These are phyloP conservation scores for Anolis apletophallus DNA, from an alignment of 2,797 vertebrate species.

Conservation along the genomic window DNA sequence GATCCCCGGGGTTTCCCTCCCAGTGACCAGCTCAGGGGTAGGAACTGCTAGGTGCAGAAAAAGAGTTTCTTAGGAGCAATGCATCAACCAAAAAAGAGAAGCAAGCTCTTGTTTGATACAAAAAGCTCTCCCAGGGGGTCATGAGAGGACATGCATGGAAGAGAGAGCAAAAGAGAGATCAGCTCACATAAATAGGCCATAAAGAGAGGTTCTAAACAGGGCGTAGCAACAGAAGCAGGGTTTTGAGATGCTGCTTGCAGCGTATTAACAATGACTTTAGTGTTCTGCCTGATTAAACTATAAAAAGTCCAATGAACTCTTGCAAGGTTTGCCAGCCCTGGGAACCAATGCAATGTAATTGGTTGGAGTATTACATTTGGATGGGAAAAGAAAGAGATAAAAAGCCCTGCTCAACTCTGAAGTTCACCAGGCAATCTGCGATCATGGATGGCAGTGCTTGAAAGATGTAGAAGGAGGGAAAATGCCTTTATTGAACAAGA, in stretches of 20 bases:
- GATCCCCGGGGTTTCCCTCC: no score
- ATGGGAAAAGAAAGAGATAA: background rate
- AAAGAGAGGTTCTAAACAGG: background rate
- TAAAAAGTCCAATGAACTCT: background rate
- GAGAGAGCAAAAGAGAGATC: background rate
- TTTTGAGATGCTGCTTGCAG: background rate
- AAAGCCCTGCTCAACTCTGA: background rate
- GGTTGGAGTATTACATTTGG: background rate
- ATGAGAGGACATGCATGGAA: background rate
- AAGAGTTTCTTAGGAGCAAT: background rate
- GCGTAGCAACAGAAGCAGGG: background rate
- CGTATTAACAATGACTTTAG: conserved; percentile 11
- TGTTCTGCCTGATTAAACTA: conserved; percentile 13
- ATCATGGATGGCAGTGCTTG: background rate
- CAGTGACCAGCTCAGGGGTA: no score
- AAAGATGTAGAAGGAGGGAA: background rate
- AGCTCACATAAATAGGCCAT: background rate
- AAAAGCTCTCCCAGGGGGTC: conserved; percentile 23
- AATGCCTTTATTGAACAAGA: background rate
- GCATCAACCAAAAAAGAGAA: conserved; percentile 10
- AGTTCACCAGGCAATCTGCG: background rate
- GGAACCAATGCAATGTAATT: background rate
- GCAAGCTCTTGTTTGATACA: conserved; percentile 18
- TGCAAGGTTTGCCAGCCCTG: background rate
- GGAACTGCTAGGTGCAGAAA: no score